phyloP scores from a whole-genome alignment of 1,140 invertebrate genomes.

The Eubasilissa regina region DNA sequence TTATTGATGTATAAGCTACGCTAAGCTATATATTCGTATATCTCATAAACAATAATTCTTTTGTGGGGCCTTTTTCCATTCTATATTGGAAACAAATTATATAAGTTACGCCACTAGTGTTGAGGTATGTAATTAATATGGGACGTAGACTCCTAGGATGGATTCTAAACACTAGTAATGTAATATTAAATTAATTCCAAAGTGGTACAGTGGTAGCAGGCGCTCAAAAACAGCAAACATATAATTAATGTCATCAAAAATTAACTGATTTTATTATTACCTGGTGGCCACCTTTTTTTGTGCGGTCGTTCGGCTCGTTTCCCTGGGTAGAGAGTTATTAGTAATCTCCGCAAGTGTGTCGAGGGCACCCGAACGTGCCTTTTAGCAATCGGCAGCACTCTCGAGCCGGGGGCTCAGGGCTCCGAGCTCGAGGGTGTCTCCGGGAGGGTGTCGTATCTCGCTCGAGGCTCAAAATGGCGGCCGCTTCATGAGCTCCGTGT shows the following conservation, averaged over 20 bases:
- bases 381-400: slow-evolving; percentile 13
- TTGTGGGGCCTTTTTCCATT: no score
- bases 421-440: not conserved
- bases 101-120: no score
- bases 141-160: no score
- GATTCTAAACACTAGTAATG: no score
- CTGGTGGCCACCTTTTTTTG: not conserved
- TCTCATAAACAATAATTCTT: no score
- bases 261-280: not conserved
- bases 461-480: slow-evolving; percentile 11
- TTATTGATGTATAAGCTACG: no score
- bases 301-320: not conserved
- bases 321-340: slow-evolving; percentile 11
- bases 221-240: no score
- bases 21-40: no score
- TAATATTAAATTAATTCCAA: no score
- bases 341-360: slow-evolving; percentile 27
- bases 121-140: no score
- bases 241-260: not conserved
- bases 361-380: slow-evolving; percentile 31
- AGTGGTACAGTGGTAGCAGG: no score
- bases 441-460: slow-evolving; percentile 22
- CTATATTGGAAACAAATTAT: no score
- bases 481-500: not conserved
- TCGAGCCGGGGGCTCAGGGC: not conserved